Evolutionary conservation across 1,140 invertebrate species (phyloP), one percentile per base, ranked within the genome.

Genomic region (Drosophila grimshawi): DNA sequence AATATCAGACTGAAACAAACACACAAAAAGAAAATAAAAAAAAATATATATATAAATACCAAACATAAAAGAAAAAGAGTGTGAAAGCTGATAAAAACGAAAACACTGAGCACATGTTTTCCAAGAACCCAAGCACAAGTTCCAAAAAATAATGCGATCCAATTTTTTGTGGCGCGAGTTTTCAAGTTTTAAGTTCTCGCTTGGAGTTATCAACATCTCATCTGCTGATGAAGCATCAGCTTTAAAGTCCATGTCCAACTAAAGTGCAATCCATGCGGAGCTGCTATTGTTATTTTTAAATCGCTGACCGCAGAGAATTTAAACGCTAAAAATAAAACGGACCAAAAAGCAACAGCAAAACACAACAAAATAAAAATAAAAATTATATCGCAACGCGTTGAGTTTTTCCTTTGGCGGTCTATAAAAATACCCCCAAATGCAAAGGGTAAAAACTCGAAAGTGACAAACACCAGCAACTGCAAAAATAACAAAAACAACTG

Each of bases 381-480:
- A 88, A 68, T 71, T 60, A 56, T 45, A 52, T 62, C 39, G 57
- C 8, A 74, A 74, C 64, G 64, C 63, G 55, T 61, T 45, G 65
- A 68, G 65, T 68, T 68, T 62, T 68, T 45, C 37, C 45, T 68
- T 52, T 51, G 43, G 51, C 60, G 51, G 37, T 52, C 52, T 75
- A 57, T 52, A 70, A 60, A 75, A 75, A 75, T 63, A 64, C 72
- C 41, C 81, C 43, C 76, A 71, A 78, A 70, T 70, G 71, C 76
- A 86, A 86, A 86, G 82, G 82, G 82, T 82, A 86, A 80, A 79
- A 88, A 82, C 80, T 88, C 72, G 71, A 73, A 88, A 86, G 82
- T 82, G 82, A 80, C 82, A 82, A 82, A 75, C 70, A 67, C 45
- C 61, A 71, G 57, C 66, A 69, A 62, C 66, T 35, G 57, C 69